Base-by-base conservation (phyloP, 2,797 vertebrate species). In the Malurus leucopterus region DNA sequence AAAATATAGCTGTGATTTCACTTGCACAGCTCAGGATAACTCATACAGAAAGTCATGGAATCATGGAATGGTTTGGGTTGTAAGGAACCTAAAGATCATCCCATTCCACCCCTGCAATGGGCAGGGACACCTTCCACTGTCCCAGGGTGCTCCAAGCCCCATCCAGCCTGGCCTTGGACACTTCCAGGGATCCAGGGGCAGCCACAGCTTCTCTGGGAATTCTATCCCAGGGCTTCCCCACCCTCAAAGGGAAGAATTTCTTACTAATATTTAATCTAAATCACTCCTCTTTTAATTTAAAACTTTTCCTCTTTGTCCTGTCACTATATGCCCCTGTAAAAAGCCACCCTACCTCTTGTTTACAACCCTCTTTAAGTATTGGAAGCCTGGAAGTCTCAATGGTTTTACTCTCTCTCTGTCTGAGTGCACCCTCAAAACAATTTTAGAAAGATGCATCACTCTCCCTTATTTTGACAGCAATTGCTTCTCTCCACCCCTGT, bases 121-220 rank as follows among this genome's bases (percentile, higher is more conserved):
- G 5, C 15, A 61, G 30, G 30, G n/a, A 54, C 19, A n/a, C 3
- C 15, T 61, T 5, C 47, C 47, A 36, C 30, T 2, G 0, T 4
- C 15, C 30, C 54, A 67, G 41, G 6, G 0, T 54, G 7, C 13
- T 67, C 41, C 41, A 36, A 67, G 5, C 13, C 13, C 10, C 0
- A 0, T 61, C 61, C 68, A 80, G 0, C 22, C 46, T 65, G 68
- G 3, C 3, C 22, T 54, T 36, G 41, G 7, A 1, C 22, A n/a
- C 6, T 43, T 3, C 34, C 75, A 73, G 41, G 54, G 30, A 20
- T 24, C 44, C 44, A 58, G 30, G 30, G 12, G 1, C 29, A 72
- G 18, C 10, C 40, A 54, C 68, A 73, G 12, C 19, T n/a, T 4
- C 47, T 20, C 54, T 61, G 68, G 7, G 6, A 3, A 34, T 0